A percentile compares a stretch with the other conserved stretches of the same genome.
phyloP scores from a whole-genome alignment of 2,797 vertebrate species.

The Semotilus atromaculatus region DNA sequence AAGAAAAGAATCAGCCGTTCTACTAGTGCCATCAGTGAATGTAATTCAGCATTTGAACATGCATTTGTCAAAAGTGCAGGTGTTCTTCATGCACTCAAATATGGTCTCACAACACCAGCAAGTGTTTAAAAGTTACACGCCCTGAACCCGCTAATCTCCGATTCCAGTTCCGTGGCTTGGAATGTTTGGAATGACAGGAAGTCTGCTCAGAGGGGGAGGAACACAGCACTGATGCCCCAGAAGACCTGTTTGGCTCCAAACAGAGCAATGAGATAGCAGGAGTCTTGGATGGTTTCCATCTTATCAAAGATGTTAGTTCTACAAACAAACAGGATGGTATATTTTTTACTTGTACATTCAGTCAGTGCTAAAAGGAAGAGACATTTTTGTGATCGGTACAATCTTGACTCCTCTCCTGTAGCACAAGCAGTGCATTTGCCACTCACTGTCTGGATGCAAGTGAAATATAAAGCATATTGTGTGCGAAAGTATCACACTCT shows the following conservation, averaged over 20 bases:
- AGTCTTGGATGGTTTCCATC: constrained; percentile 19
- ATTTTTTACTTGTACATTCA: neutral
- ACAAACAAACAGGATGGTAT: constrained; percentile 25
- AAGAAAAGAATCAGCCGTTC: neutral
- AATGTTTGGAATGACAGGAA: constrained; percentile 67
- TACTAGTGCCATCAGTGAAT: neutral
- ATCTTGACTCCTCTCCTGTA: neutral
- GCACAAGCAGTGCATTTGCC: neutral
- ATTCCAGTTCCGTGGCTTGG: constrained; percentile 54
- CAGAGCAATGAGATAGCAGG: constrained; percentile 52
- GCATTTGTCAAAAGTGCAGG: neutral
- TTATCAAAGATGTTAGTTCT: constrained; percentile 42
- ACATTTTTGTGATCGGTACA: neutral
- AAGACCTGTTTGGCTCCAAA: constrained; percentile 31
- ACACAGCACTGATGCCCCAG: constrained; percentile 42
- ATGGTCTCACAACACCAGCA: constrained; percentile 1
- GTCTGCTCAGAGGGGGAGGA: constrained; percentile 48
- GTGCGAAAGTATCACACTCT: constrained; percentile 27
- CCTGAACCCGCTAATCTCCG: constrained; percentile 49
- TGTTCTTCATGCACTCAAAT: neutral
- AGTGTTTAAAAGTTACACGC: constrained; percentile 22
- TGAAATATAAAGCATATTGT: neutral
- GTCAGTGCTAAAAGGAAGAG: neutral
- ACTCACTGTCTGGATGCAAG: neutral
- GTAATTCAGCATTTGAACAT: neutral